Base-by-base conservation (phyloP, 2,888 invertebrate genomes). In the Aspidiotus destructor region DNA sequence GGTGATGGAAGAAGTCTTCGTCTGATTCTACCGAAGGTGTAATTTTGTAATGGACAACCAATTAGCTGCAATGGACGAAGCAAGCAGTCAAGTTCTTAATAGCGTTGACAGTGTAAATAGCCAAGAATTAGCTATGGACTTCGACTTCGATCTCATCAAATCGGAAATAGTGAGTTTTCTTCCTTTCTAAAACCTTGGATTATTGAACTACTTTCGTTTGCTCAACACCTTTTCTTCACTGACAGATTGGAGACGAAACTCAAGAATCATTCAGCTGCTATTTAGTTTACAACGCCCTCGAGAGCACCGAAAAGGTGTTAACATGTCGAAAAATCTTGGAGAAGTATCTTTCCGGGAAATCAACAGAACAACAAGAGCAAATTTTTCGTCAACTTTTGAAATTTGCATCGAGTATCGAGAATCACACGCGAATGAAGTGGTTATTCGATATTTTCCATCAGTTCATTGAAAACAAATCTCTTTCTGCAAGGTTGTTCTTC, bases 301-400 rank as follows among this genome's bases (percentile, higher is more conserved):
- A 67, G 13, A 52, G 55, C 13, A 40, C 55, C 1, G 61, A 67
- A 16, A 70, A 62, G 62, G 53, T 68, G 11, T 41, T 41, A 58
- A 13, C 42, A 2, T 58, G 67, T 15, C n/a, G 15, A n/a, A 81
- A 84, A 16, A 84, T 85, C 48, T 13, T 69, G 15, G 62, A 69
- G 28, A 69, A 69, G 44, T 62, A 69, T 44, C 40, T 69, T 7
- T 11, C 40, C 11, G 42, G 57, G 9, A 53, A 53, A 10, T 61
- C 60, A 42, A 3, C 55, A 8, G 69, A 69, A 28, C 69, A 62
- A 15, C 41, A 55, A 17, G 69, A 69, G 42, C 57, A 61, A 48
- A 44, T 55, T n/a, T 69, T 69, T 48, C 53, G 62, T 41, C 62
- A 69, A 57, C 10, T 69, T 11, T 62, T 69, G 17, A 69, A 62